These are phyloP conservation scores for Apamea sordens DNA, from an alignment of 2,888 invertebrate species.

Conservation along the genomic window DNA sequence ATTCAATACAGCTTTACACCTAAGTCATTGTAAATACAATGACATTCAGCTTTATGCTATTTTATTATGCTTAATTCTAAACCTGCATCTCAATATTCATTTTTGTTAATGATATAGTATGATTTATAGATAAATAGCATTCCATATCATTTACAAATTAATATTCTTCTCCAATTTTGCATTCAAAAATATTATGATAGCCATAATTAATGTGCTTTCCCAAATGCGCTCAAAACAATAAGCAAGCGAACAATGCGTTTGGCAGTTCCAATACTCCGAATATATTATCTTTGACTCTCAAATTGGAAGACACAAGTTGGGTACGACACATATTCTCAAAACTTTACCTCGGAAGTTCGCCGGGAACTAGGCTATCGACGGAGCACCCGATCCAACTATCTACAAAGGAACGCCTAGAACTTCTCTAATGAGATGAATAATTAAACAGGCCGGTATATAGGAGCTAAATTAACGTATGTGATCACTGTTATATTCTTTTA, in stretches of 20 bases:
- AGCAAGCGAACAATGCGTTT: constrained; percentile 62
- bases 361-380: constrained; percentile 84
- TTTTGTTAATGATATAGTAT: too few species aligned
- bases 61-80: too few species aligned
- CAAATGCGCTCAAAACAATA: constrained; percentile 55
- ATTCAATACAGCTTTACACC: not conserved
- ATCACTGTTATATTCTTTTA: constrained; percentile 47
- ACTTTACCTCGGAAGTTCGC: constrained; percentile 75
- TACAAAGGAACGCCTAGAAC: constrained; percentile 84
- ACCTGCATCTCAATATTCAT: too few species aligned
- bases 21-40: not conserved
- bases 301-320: constrained; percentile 77
- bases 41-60: constrained; percentile 3
- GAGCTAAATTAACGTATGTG: constrained; percentile 66
- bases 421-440: constrained; percentile 89
- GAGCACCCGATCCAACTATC: constrained; percentile 79
- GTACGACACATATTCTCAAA: constrained; percentile 81
- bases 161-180: constrained; percentile 1
- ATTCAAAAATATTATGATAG: constrained; percentile 6
- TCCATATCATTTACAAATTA: not conserved
- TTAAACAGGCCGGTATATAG: constrained; percentile 80
- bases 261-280: constrained; percentile 66
- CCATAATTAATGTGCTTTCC: constrained; percentile 1
- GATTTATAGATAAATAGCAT: too few species aligned
- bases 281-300: constrained; percentile 77